Percentiles rank a stretch among this genome's conserved stretches.
Conservation (phyloP, 2,113 vertebrate species). For the Calidris pygmaea region DNA sequence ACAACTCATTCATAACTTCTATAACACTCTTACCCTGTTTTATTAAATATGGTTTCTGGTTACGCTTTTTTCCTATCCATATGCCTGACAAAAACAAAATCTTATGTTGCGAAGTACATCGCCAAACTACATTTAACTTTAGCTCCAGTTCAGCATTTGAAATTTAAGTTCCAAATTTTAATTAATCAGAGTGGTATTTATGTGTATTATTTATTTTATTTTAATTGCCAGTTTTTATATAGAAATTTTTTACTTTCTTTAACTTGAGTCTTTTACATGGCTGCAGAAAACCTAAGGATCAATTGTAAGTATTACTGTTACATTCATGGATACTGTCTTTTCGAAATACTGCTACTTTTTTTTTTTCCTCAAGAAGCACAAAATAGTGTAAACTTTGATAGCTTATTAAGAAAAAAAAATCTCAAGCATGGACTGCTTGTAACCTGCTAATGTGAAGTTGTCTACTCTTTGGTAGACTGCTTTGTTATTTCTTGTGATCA, state of each 20-base stretch:
- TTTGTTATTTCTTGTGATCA: background rate
- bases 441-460: background rate
- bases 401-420: background rate
- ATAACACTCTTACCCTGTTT: background rate
- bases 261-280: constrained; percentile 85
- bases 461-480: background rate
- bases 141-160: background rate
- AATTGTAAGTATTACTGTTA: constrained; percentile 84
- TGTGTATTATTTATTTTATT: background rate
- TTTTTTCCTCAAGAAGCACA: background rate
- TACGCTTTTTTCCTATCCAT: background rate
- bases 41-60: background rate
- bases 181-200: background rate
- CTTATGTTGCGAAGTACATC: background rate
- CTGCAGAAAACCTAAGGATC: constrained; percentile 96
- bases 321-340: background rate
- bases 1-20: background rate
- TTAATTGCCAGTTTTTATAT: background rate
- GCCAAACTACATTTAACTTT: background rate
- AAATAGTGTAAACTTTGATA: background rate
- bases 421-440: background rate
- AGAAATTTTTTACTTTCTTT: constrained; percentile 75
- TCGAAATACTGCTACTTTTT: background rate
- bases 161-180: background rate
- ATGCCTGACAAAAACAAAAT: background rate